phyloP scores from a whole-genome alignment of 2,797 vertebrate genomes.

The Margarornis squamiger region DNA sequence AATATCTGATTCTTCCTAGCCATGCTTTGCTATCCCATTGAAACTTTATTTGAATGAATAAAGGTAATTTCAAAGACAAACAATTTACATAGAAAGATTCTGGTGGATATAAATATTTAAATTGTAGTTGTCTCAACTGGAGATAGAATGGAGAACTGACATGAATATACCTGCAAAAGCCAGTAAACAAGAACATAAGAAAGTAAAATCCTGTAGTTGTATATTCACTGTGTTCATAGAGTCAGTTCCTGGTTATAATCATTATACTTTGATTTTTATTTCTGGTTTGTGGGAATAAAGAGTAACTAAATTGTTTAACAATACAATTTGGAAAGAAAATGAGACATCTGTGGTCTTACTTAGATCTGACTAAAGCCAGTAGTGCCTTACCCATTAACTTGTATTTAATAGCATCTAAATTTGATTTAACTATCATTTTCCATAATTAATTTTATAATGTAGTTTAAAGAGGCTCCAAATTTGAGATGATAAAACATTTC shows the following conservation, averaged over 20 bases:
- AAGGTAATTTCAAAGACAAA: constrained; percentile 4
- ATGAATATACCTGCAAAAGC: neutral
- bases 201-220: neutral
- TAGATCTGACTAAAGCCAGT: neutral
- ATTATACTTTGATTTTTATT: neutral
- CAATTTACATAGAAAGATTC: neutral
- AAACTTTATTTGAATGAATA: neutral
- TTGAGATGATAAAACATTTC: neutral
- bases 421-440: neutral
- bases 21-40: neutral
- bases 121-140: neutral
- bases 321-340: neutral
- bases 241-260: neutral
- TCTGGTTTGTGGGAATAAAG: neutral
- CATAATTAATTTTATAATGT: neutral
- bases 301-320: neutral
- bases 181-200: neutral
- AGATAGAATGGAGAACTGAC: neutral
- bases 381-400: neutral
- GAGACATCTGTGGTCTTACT: neutral
- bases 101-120: neutral
- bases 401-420: neutral
- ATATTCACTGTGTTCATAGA: neutral
- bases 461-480: neutral
- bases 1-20: neutral